Percentiles rank a stretch among this genome's conserved stretches.
These are phyloP conservation scores for Alitta virens DNA, from an alignment of 2,888 invertebrate species.

Conservation along the genomic window DNA sequence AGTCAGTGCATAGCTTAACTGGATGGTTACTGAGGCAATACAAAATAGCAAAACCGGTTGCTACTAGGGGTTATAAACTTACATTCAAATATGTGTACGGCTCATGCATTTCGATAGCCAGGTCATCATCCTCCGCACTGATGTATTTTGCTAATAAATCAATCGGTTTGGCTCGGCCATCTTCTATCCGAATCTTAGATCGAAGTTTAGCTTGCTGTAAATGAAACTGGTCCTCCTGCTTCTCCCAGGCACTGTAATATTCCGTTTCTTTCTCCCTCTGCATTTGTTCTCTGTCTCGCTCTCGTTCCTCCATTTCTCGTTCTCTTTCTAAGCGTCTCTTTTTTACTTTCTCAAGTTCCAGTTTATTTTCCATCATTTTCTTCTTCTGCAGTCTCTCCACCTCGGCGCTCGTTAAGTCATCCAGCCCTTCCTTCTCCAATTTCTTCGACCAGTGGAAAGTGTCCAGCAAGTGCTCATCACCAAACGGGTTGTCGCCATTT, in stretches of 20 bases:
- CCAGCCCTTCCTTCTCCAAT: constrained; percentile 86
- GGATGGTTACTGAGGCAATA: too few species aligned
- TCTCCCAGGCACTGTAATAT: constrained; percentile 88
- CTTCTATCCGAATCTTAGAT: constrained; percentile 92
- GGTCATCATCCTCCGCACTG: constrained; percentile 74
- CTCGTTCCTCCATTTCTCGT: constrained; percentile 62
- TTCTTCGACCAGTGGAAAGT: constrained; percentile 98
- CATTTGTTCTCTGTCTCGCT: constrained; percentile 73
- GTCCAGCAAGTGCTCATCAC: constrained; percentile 89
- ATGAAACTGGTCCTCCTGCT: constrained; percentile 95
- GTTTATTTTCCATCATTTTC: constrained; percentile 86
- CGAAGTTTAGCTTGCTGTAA: constrained; percentile 91
- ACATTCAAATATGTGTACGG: constrained; percentile 91
- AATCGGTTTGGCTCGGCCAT: constrained; percentile 96
- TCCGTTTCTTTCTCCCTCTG: constrained; percentile 88
- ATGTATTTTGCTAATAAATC: constrained; percentile 96
- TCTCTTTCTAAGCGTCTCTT: constrained; percentile 86
- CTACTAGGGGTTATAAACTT: too few species aligned
- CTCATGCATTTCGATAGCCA: constrained; percentile 96
- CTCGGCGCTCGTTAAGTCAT: constrained; percentile 63
- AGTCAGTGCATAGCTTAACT: too few species aligned
- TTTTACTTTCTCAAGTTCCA: constrained; percentile 92
- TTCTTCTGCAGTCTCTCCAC: constrained; percentile 78
- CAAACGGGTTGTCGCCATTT: constrained; percentile 97
- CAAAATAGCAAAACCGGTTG: too few species aligned